phyloP scores from a whole-genome alignment of 1,140 invertebrate genomes.

The Ips nitidus region DNA sequence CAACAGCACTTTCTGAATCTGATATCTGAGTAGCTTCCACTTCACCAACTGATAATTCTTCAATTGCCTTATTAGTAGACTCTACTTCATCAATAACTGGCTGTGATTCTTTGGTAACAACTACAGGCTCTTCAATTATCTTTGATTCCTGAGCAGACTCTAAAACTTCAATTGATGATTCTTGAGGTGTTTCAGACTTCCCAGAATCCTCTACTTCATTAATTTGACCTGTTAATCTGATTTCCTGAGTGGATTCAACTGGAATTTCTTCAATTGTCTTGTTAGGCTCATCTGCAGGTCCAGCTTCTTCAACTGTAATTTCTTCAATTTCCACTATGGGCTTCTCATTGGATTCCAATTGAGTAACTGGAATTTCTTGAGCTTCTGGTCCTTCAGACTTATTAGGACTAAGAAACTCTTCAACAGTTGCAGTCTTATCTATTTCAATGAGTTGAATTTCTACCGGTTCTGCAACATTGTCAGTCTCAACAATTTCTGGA shows the following conservation, averaged over 20 bases:
- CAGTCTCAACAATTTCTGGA: slow-evolving; percentile 3
- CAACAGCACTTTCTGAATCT: no score
- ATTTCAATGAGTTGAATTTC: neutral
- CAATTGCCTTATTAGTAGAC: neutral
- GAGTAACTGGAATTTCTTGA: neutral
- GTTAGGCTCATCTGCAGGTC: neutral
- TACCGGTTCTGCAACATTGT: slow-evolving; percentile 6
- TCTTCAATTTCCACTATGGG: slow-evolving; percentile 9
- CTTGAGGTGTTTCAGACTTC: neutral
- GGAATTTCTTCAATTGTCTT: no score
- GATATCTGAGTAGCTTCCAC: neutral
- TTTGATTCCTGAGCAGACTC: neutral
- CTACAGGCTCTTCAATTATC: neutral
- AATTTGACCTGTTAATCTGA: no score
- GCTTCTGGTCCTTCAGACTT: neutral
- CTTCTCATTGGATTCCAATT: neutral
- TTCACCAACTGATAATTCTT: neutral
- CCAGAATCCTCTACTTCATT: no score
- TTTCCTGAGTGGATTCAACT: no score
- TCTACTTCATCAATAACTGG: neutral
- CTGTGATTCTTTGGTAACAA: neutral
- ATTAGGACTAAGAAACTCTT: neutral
- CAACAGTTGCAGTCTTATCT: neutral
- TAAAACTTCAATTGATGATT: neutral
- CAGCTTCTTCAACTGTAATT: neutral